Evolutionary conservation across 1,140 invertebrate species (phyloP), one percentile per base, ranked within the genome.

Genomic region (Bicyclus anynana): DNA sequence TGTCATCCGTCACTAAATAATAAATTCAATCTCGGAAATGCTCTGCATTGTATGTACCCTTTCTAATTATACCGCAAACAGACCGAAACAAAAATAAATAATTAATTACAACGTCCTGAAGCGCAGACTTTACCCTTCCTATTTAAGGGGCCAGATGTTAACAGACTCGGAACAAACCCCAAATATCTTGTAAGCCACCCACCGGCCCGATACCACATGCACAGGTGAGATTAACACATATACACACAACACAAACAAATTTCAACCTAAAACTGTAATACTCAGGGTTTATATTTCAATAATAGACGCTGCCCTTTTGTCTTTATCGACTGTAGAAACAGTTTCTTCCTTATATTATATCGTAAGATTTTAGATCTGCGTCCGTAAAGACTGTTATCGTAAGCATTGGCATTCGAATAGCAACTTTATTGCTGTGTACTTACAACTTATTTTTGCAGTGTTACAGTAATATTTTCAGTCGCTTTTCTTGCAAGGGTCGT

Each of bases 131-230:
- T 72, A 84, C 81, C 81, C 82, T 79, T 84, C 74, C 75, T 65
- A 76, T 82, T 80, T 80, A 77, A 69, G 72, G 74, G 78, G 74
- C 74, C 81, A 85, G 83, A 88, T 88, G 83, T 82, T 85, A 84
- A 84, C 77, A 82, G 77, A 78, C 74, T 78, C 66, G 64, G 66
- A 72, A 83, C 80, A 87, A 77, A 75, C 81, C 82, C 74, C 80
- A 85, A 87, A 84, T 83, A 83, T 84, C 81, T 80, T 80, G 79
- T 80, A 75, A 86, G 67, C 83, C 78, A 84, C 84, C 83, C 81
- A 82, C 84, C 62, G 69, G 70, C 72, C 70, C 69, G 56, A 64
- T 69, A 71, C 72, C 76, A 67, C 72, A 75, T 72, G 72, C 67
- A 78, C 71, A 76, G 71, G 68, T 72, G 70, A 65, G 60, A 64